Evolutionary conservation across 2,888 invertebrate species (phyloP).

Genomic region (Apamea crenata): DNA sequence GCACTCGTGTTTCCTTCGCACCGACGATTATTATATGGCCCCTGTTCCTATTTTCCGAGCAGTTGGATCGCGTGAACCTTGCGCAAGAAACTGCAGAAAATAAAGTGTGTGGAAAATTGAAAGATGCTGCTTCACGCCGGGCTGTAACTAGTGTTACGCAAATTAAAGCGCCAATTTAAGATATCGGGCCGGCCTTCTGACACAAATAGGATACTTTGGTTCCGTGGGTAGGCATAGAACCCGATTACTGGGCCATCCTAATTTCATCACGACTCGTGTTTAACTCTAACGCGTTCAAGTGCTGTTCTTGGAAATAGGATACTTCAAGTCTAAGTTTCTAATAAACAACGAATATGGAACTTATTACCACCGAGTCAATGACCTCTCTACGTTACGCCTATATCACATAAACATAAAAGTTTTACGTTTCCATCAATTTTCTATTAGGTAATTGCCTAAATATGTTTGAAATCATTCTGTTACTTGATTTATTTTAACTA

Average conservation of each 20-base stretch:
- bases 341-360: neutral
- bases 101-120: conserved; percentile 81
- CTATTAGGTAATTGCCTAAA: neutral
- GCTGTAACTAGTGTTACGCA: conserved; percentile 78
- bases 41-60: conserved; percentile 67
- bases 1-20: conserved; percentile 67
- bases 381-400: neutral
- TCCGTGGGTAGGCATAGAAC: conserved; percentile 37
- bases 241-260: conserved; percentile 60
- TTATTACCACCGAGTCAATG: neutral
- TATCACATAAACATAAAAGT: neutral
- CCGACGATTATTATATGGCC: conserved; percentile 71
- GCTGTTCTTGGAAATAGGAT: conserved; percentile 28
- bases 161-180: conserved; percentile 75
- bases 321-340: conserved; percentile 12
- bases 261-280: conserved; percentile 60
- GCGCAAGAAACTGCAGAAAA: conserved; percentile 83
- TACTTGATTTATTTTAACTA: neutral
- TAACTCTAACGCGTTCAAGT: conserved; percentile 34
- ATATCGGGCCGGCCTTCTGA: conserved; percentile 73
- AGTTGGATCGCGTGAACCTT: conserved; percentile 71
- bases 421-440: neutral
- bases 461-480: neutral
- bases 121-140: conserved; percentile 74
- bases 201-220: conserved; percentile 63